A percentile compares a stretch with the other conserved stretches of the same genome.
Conservation (phyloP, 2,888 invertebrate genomes). For the Tortricodes alternella region DNA sequence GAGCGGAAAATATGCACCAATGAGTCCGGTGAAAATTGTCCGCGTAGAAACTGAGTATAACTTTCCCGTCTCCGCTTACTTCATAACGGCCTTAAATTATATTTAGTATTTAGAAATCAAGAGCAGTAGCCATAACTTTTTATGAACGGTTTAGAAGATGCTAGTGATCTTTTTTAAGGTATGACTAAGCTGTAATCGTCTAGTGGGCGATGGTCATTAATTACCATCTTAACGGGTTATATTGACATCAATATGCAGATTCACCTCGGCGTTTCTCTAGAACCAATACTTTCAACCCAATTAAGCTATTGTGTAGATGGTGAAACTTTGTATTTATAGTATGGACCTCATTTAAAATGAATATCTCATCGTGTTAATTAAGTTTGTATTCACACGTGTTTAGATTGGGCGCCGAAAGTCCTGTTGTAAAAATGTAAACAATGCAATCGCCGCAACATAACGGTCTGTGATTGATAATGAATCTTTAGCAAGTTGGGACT, state of each 20-base stretch:
- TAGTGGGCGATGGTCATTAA: conserved; percentile 22
- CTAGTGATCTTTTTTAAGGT: conserved; percentile 13
- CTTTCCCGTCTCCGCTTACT: no score
- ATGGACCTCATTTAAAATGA: conserved; percentile 14
- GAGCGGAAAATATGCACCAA: no score
- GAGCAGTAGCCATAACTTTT: no score
- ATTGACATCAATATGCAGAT: conserved; percentile 33
- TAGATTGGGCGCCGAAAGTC: conserved; percentile 3
- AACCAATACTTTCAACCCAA: conserved; percentile 29
- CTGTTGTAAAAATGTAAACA: conserved; percentile 15
- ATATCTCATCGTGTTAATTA: conserved; percentile 22
- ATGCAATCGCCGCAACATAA: conserved; percentile 11
- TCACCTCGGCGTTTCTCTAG: conserved; percentile 21
- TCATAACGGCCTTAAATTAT: no score
- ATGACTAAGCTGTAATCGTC: neutral
- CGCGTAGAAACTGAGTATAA: no score
- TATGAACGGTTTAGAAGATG: neutral
- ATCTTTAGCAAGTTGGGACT: conserved; percentile 3
- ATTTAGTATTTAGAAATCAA: no score
- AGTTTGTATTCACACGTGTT: conserved; percentile 29
- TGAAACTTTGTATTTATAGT: conserved; percentile 19
- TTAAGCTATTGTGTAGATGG: conserved; percentile 29
- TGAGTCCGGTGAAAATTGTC: no score
- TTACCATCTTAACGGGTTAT: conserved; percentile 28
- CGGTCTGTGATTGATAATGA: conserved; percentile 7